Percentiles rank a stretch among this genome's conserved stretches.
These are phyloP conservation scores for Lagorchestes hirsutus DNA, from an alignment of 2,797 vertebrate species.

Conservation along the genomic window DNA sequence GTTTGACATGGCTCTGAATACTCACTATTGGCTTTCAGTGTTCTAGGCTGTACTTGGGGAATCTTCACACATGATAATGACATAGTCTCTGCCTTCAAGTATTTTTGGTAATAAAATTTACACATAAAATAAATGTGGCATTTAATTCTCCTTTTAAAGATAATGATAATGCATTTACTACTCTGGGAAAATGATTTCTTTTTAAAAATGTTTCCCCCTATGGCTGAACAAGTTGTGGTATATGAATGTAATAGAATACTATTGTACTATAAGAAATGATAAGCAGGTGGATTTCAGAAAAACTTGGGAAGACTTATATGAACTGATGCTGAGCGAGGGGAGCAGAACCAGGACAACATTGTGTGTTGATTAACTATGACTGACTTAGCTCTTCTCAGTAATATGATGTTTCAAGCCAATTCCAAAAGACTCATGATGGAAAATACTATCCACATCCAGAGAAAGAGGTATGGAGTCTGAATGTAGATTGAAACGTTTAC, in stretches of 20 bases:
- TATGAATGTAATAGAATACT: not conserved
- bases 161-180: not conserved
- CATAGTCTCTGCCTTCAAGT: not conserved
- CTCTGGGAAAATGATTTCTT: not conserved
- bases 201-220: not conserved
- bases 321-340: not conserved
- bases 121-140: not conserved
- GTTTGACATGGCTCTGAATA: not conserved
- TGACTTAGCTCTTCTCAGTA: not conserved
- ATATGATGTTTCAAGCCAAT: not conserved
- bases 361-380: not conserved
- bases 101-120: slow-evolving; percentile 18
- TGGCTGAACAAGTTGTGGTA: not conserved
- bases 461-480: not conserved
- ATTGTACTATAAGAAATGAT: not conserved
- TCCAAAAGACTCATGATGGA: not conserved
- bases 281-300: too few relatives aligned
- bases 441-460: not conserved
- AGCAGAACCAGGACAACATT: not conserved
- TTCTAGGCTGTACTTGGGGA: not conserved
- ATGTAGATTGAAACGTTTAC: not conserved
- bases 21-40: not conserved
- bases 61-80: not conserved
- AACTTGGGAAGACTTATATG: not conserved
- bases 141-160: slow-evolving; percentile 45